These are phyloP conservation scores for Meleagris gallopavo DNA, from an alignment of 2,113 vertebrate genomes.

Conservation along the genomic window DNA sequence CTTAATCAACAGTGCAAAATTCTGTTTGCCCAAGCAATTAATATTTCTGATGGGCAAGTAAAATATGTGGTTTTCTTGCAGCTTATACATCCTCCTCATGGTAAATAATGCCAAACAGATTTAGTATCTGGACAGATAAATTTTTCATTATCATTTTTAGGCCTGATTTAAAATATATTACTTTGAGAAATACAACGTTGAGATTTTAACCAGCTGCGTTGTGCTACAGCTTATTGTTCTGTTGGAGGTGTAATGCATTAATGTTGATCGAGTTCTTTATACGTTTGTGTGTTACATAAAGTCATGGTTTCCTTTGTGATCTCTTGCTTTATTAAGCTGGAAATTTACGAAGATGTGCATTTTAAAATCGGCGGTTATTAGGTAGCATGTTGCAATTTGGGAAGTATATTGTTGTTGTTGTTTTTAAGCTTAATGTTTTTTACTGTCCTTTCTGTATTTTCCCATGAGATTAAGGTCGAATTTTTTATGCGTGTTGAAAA, in stretches of 20 bases:
- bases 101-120: slow-evolving; percentile 57
- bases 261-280: slow-evolving; percentile 42
- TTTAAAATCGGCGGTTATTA: slow-evolving; percentile 50
- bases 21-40: slow-evolving; percentile 39
- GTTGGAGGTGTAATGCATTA: slow-evolving; percentile 54
- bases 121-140: slow-evolving; percentile 55
- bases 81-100: slow-evolving; percentile 13
- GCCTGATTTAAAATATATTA: slow-evolving; percentile 67
- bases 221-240: slow-evolving; percentile 64
- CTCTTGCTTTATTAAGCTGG: slow-evolving; percentile 64
- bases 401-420: slow-evolving; percentile 25
- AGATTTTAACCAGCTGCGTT: slow-evolving; percentile 62
- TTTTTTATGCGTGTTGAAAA: slow-evolving; percentile 82
- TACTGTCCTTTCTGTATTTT: slow-evolving; percentile 72
- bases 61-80: slow-evolving; percentile 34
- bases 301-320: slow-evolving; percentile 45
- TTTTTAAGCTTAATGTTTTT: slow-evolving; percentile 36
- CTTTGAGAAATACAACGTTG: slow-evolving; percentile 70
- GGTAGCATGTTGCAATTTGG: slow-evolving; percentile 49
- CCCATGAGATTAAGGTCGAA: slow-evolving; percentile 76
- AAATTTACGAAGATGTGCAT: slow-evolving; percentile 51
- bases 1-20: slow-evolving; percentile 69
- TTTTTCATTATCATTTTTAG: slow-evolving; percentile 61
- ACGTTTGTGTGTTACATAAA: slow-evolving; percentile 23
- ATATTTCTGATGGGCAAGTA: slow-evolving; percentile 67